Conservation (phyloP, 2,113 vertebrate genomes). For the Oenanthe melanoleuca region DNA sequence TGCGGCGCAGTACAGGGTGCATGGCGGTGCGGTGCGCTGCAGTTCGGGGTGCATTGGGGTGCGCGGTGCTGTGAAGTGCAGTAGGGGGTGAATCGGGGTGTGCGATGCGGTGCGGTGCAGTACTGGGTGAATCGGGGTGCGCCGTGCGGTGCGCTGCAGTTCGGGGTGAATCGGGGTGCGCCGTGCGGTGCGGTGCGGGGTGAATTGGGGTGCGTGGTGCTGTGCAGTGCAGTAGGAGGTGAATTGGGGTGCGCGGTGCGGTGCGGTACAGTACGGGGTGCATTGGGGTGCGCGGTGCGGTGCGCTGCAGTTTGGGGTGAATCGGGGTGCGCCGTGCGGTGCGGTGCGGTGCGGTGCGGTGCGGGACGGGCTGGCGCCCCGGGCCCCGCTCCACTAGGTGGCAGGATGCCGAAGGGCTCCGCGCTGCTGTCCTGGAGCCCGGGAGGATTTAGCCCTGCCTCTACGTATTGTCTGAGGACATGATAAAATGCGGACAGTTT, state of each 20-base stretch:
- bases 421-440: background rate
- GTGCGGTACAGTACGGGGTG: background rate
- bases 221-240: too few species aligned
- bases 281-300: background rate
- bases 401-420: conserved; percentile 28
- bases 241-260: background rate
- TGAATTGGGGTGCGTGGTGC: background rate
- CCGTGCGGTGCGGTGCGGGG: background rate
- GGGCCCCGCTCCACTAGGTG: conserved; percentile 13
- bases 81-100: too few species aligned
- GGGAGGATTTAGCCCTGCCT: background rate
- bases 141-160: background rate
- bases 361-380: background rate
- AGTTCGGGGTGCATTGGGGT: too few species aligned
- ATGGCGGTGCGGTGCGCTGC: too few species aligned
- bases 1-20: too few species aligned
- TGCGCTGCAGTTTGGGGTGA: too few species aligned
- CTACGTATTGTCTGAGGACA: background rate
- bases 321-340: background rate
- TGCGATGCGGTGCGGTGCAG: too few species aligned
- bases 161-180: too few species aligned
- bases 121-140: too few species aligned
- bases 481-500: background rate
- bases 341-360: background rate
- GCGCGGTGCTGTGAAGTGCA: too few species aligned